Evolutionary conservation across 2,888 invertebrate genomes (phyloP).

Genomic region (Oegoconia quadripuncta): DNA sequence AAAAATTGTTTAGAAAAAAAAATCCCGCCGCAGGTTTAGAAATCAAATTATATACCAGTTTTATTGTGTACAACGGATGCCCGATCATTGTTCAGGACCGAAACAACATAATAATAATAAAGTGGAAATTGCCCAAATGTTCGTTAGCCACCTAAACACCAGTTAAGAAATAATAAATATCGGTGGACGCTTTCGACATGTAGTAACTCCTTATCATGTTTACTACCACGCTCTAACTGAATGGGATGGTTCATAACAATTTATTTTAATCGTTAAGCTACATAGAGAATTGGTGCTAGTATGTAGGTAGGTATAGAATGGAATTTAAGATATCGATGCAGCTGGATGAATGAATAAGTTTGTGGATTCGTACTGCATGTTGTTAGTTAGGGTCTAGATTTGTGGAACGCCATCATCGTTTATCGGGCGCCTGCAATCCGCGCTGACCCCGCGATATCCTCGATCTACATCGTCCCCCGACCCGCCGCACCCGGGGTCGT

Average conservation of each 20-base stretch:
- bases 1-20: too few species aligned
- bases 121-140: constrained; percentile 10
- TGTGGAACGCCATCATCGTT: constrained; percentile 55
- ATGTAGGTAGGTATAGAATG: not conserved
- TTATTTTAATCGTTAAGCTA: constrained; percentile 32
- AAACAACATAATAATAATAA: not conserved
- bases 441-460: constrained; percentile 77
- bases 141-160: constrained; percentile 6
- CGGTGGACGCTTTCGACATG: constrained; percentile 44
- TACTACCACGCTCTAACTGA: constrained; percentile 54
- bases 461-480: constrained; percentile 64
- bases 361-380: not conserved
- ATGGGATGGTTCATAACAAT: constrained; percentile 41
- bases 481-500: constrained; percentile 32
- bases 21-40: too few species aligned
- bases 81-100: not conserved
- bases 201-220: constrained; percentile 53
- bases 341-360: constrained; percentile 3
- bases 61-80: not conserved
- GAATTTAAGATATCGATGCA: constrained; percentile 5
- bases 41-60: too few species aligned
- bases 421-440: constrained; percentile 77
- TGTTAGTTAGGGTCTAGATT: constrained; percentile 38
- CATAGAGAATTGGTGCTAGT: constrained; percentile 1
- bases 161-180: constrained; percentile 36